Conservation (phyloP, 2,113 vertebrate genomes). For the Crotalus viridis region DNA sequence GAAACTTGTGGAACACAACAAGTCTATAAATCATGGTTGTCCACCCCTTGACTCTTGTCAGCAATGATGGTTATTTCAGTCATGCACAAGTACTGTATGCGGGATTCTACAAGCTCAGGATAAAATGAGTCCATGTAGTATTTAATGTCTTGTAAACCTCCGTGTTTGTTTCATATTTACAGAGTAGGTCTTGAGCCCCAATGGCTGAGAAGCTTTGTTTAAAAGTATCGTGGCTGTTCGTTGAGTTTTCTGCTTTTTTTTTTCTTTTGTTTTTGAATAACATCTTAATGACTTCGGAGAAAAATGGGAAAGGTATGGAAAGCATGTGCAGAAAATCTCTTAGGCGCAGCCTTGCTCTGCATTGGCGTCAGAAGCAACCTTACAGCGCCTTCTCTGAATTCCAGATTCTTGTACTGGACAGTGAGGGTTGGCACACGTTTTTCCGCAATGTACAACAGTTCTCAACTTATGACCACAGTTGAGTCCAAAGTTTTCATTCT, state of each 20-base stretch:
- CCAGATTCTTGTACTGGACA: background rate
- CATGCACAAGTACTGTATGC: background rate
- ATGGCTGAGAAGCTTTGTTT: background rate
- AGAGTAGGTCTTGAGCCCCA: background rate
- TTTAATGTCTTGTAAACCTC: background rate
- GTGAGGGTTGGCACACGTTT: background rate
- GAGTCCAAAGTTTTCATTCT: background rate
- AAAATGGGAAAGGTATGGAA: background rate
- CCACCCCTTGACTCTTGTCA: background rate
- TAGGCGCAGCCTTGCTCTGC: background rate
- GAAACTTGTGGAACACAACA: background rate
- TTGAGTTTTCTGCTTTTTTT: background rate
- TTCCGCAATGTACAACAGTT: background rate
- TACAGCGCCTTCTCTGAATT: background rate
- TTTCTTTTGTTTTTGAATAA: background rate
- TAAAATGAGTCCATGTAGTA: background rate
- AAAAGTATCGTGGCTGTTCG: background rate
- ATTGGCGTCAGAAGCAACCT: background rate
- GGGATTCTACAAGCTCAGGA: background rate
- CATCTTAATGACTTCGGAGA: background rate
- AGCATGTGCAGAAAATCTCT: background rate
- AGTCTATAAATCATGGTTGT: background rate
- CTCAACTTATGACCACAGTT: background rate
- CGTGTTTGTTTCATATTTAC: background rate
- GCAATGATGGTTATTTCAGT: background rate